Percentiles rank a stretch among this genome's conserved stretches.
Evolutionary conservation across 2,797 vertebrate species (phyloP).

Genomic region (Lophius americanus): DNA sequence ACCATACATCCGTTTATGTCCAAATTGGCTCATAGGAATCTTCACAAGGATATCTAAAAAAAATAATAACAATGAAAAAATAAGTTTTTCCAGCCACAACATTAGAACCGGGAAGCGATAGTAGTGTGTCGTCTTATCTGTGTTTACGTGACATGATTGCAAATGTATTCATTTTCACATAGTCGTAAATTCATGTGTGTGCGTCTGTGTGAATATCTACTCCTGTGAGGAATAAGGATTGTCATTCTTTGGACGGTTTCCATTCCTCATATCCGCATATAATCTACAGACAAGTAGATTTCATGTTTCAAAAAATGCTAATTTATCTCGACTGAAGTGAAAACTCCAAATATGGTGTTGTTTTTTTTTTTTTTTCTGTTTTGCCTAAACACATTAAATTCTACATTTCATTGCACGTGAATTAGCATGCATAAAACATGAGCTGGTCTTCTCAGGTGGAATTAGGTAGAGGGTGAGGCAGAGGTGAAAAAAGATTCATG

Average conservation of each 20-base stretch:
- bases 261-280: constrained; percentile 26
- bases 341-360: constrained; percentile 17
- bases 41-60: too few species aligned
- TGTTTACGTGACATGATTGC: background rate
- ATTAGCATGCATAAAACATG: background rate
- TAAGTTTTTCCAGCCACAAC: background rate
- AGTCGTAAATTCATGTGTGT: constrained; percentile 12
- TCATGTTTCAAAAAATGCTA: background rate
- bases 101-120: too few species aligned
- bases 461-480: background rate
- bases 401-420: background rate
- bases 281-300: constrained; percentile 34
- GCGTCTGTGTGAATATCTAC: background rate
- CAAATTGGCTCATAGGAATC: too few species aligned
- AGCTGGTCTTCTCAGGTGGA: background rate
- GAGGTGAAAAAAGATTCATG: too few species aligned
- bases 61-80: background rate
- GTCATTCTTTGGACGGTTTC: constrained; percentile 47
- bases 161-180: constrained; percentile 19
- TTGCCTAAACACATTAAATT: too few species aligned
- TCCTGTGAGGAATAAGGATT: constrained; percentile 44
- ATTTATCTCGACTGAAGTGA: background rate
- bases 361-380: background rate
- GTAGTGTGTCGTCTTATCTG: constrained; percentile 7
- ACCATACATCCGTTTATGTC: too few species aligned